Evolutionary conservation across 2,797 vertebrate genomes (phyloP).

Genomic region (Hemitrygon akajei): DNA sequence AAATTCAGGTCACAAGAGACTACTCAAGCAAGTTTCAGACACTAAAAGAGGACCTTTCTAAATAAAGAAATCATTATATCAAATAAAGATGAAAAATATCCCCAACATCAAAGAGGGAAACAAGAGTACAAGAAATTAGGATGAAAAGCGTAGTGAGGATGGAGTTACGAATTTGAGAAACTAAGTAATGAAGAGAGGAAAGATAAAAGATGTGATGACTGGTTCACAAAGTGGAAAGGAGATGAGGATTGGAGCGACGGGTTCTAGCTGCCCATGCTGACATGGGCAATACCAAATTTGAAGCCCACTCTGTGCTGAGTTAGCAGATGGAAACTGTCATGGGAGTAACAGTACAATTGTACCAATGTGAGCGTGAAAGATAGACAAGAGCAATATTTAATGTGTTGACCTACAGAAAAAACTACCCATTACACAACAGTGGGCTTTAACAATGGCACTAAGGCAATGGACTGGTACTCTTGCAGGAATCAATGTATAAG

Average conservation of each 20-base stretch:
- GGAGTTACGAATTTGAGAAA: not conserved
- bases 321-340: not conserved
- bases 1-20: not conserved
- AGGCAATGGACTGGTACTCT: not conserved
- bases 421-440: not conserved
- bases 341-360: not conserved
- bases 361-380: not conserved
- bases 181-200: not conserved
- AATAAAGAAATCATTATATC: not conserved
- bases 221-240: not conserved
- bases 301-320: not conserved
- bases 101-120: not conserved
- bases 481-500: not conserved
- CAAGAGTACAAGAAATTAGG: not conserved
- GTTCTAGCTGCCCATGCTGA: not conserved
- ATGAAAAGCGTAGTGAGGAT: not conserved
- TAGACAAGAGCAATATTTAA: not conserved
- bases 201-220: not conserved
- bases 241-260: not conserved
- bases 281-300: no score
- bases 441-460: not conserved
- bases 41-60: not conserved
- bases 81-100: not conserved
- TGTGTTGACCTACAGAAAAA: not conserved
- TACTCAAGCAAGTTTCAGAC: not conserved